Conservation (phyloP, 2,113 vertebrate genomes). For the Sclerurus mexicanus region DNA sequence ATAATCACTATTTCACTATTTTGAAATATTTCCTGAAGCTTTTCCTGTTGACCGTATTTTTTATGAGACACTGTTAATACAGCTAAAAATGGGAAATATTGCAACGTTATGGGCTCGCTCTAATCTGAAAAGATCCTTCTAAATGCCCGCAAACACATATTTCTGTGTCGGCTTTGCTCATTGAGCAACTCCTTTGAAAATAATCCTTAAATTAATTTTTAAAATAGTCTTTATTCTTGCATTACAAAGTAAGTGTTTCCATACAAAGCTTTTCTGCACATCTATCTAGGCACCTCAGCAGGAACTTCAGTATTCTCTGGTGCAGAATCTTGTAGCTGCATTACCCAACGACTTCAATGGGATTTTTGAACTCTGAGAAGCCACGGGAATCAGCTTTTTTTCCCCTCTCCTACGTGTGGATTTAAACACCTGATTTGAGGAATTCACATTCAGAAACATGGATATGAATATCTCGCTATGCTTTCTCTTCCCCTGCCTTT, state of each 20-base stretch:
- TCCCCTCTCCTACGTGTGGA: neutral
- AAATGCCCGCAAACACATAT: neutral
- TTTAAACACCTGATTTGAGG: neutral
- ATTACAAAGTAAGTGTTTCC: neutral
- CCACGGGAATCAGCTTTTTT: neutral
- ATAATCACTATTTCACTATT: neutral
- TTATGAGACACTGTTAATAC: neutral
- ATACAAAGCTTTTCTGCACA: neutral
- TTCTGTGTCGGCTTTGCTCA: neutral
- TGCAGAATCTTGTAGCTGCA: neutral
- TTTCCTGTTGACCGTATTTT: neutral
- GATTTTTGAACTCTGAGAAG: neutral
- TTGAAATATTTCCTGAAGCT: neutral
- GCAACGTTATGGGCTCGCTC: neutral
- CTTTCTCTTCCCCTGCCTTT: accelerated
- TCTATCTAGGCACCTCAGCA: neutral
- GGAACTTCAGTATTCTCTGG: neutral
- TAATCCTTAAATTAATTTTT: neutral
- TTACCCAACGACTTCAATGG: neutral
- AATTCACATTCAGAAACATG: accelerated
- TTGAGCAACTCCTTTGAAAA: neutral
- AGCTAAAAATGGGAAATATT: neutral
- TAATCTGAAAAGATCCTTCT: neutral
- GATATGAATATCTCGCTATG: too few species aligned
- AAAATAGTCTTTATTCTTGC: neutral